phyloP scores from a whole-genome alignment of 2,113 vertebrate genomes.

The Lynx canadensis region DNA sequence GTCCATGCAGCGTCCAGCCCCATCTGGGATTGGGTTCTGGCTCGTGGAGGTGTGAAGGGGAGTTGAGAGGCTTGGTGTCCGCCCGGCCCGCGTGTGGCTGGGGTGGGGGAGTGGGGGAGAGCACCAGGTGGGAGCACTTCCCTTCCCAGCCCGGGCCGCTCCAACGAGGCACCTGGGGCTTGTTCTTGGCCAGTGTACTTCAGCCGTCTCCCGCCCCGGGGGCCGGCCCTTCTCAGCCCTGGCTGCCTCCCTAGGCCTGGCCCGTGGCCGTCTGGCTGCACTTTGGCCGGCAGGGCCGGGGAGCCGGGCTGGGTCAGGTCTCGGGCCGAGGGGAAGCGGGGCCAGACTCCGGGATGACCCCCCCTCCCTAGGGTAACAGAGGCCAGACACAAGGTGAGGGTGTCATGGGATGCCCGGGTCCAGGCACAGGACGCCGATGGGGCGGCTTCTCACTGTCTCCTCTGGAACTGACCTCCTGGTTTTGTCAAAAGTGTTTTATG shows the following conservation, averaged over 20 bases:
- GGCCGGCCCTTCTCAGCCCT: not conserved
- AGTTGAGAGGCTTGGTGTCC: rapidly evolving
- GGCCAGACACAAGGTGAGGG: not conserved
- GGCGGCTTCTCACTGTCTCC: not conserved
- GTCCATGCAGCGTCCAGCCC: not conserved
- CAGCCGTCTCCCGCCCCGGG: not conserved
- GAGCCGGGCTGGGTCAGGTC: not conserved
- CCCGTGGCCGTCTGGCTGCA: not conserved
- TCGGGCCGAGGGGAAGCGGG: not conserved
- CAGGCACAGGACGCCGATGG: rapidly evolving
- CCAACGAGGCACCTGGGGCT: not conserved
- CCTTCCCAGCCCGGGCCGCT: not conserved
- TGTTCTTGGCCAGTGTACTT: not conserved
- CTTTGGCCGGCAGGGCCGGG: not conserved
- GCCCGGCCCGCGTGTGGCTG: not conserved
- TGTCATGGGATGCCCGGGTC: rapidly evolving
- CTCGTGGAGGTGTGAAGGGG: rapidly evolving
- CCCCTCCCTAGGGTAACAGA: not conserved
- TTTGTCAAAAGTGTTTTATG: rapidly evolving
- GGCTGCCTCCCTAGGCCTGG: not conserved
- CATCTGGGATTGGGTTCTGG: not conserved
- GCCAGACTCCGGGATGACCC: not conserved
- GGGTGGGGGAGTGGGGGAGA: not conserved
- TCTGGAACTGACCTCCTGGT: not conserved
- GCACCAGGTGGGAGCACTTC: not conserved